Evolutionary conservation across 2,888 invertebrate species (phyloP).

Genomic region (Ophioninae sp.): DNA sequence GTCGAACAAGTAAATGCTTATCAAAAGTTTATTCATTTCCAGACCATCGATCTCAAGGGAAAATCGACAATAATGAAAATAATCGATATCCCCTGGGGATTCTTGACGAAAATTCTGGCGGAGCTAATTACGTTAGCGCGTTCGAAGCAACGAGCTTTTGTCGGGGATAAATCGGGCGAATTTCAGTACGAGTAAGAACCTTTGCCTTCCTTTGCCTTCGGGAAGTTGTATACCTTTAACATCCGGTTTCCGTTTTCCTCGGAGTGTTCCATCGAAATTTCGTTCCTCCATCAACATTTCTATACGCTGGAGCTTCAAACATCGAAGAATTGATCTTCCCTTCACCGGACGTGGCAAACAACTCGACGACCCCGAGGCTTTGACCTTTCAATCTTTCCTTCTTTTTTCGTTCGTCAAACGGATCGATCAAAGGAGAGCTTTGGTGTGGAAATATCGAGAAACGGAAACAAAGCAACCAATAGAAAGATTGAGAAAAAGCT

Average conservation of each 20-base stretch:
- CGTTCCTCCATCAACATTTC: slow-evolving; percentile 38
- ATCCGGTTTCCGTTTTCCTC: slow-evolving; percentile 25
- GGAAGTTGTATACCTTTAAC: background rate
- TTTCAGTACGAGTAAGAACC: slow-evolving; percentile 27
- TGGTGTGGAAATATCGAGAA: slow-evolving; percentile 48
- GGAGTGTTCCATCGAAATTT: background rate
- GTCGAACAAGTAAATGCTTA: too few species aligned
- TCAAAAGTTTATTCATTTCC: too few species aligned
- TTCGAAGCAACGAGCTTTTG: background rate
- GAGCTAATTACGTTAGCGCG: background rate
- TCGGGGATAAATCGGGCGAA: slow-evolving; percentile 6
- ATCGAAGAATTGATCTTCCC: slow-evolving; percentile 59
- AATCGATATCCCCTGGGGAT: too few species aligned
- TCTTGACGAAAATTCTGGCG: background rate
- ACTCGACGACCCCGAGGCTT: background rate
- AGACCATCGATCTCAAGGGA: too few species aligned
- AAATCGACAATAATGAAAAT: too few species aligned
- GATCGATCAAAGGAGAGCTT: slow-evolving; percentile 39
- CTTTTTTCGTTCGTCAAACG: slow-evolving; percentile 39
- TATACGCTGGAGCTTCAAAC: slow-evolving; percentile 36
- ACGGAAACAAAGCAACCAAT: slow-evolving; percentile 26
- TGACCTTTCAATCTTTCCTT: slow-evolving; percentile 2
- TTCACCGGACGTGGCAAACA: slow-evolving; percentile 34
- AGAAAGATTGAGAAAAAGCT: background rate
- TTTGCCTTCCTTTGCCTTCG: slow-evolving; percentile 20